A percentile compares a stretch with the other conserved stretches of the same genome.
These are phyloP conservation scores for Eurois occulta DNA, from an alignment of 2,888 invertebrate genomes.

Conservation along the genomic window DNA sequence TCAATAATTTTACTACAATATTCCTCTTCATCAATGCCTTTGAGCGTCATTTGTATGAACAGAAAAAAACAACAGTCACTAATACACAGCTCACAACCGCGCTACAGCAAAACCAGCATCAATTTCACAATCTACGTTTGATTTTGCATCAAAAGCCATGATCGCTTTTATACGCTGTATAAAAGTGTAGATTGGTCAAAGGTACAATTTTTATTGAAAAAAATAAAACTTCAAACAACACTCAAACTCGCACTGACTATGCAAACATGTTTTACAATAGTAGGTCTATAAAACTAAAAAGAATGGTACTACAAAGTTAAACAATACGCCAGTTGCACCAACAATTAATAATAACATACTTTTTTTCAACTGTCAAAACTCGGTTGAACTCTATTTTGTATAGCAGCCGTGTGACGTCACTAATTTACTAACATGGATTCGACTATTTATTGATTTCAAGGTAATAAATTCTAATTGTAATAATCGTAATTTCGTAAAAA, in stretches of 20 bases:
- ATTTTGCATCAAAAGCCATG: conserved; percentile 61
- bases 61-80: conserved; percentile 5
- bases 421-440: not conserved
- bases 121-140: conserved; percentile 55
- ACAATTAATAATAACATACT: too few relatives aligned
- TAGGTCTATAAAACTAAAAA: conserved; percentile 14
- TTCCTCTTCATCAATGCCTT: not conserved
- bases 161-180: conserved; percentile 52
- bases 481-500: too few relatives aligned
- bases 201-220: conserved; percentile 50
- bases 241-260: conserved; percentile 28
- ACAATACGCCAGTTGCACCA: not conserved
- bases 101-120: conserved; percentile 22
- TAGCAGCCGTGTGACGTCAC: not conserved
- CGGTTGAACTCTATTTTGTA: not conserved
- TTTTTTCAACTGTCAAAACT: not conserved
- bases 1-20: not conserved
- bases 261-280: conserved; percentile 55
- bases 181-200: conserved; percentile 63
- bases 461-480: too few relatives aligned
- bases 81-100: conserved; percentile 23
- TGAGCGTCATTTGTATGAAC: not conserved
- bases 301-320: not conserved
- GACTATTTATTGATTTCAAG: not conserved
- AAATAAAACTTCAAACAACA: conserved; percentile 29